Base-by-base conservation (phyloP, 2,113 vertebrate genomes). In the Chloropsis cyanopogon region DNA sequence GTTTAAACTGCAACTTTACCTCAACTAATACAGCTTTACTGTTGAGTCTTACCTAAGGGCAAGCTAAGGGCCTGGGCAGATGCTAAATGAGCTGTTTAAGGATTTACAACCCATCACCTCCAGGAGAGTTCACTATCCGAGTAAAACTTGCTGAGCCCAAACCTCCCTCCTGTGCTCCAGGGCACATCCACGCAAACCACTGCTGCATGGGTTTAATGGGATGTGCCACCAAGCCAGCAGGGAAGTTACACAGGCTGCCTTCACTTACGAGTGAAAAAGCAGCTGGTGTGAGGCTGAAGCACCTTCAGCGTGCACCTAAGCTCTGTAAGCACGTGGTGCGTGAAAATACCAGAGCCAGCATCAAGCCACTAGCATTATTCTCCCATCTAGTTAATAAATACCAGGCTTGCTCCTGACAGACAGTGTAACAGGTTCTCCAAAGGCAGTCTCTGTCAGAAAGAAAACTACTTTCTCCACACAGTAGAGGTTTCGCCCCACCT, bases 31-130 rank as follows among this genome's bases (percentile, higher is more conserved):
- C 21, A 73, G 56, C 35, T 52, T 52, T 71, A 44, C 28, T 49
- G 15, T 9, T 65, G 77, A 70, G n/a, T 70, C 56, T 78, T 72
- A 83, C 76, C 64, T 64, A 52, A 70, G 41, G 71, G 79, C 63
- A 65, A 86, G 42, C 21, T 52, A 73, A 82, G 18, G 56, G 47
- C 82, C 60, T 49, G 42, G 26, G 76, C 54, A 91, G 54, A 73
- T 18, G 33, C 52, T 77, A 56, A 65, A 86, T 7, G 49, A 91
- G 66, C 19, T 10, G 0, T 46, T 81, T 44, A 83, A 81, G 28
- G 72, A 63, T 86, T 93, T 86, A 94, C 56, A 88, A 77, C 52
- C 56, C 84, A 76, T 47, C 57, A 84, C 29, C 81, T 89, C 65
- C 65, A 82, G 52, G 77, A 70, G 39, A 64, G 49, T 54, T 91